Conservation (phyloP, 2,888 invertebrate genomes). For the Lepeophtheirus nordmannii region DNA sequence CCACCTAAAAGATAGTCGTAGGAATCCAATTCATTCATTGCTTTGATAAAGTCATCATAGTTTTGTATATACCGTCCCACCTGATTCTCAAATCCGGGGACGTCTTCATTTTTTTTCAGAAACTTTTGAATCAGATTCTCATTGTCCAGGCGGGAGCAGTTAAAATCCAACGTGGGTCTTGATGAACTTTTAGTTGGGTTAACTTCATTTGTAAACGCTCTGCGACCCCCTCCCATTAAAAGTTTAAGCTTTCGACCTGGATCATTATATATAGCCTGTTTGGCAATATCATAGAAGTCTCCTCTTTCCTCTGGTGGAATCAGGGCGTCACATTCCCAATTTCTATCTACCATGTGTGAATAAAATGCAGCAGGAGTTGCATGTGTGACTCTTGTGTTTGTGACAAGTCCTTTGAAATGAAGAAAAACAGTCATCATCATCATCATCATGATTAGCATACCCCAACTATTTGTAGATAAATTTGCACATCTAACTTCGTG, state of each 20-base stretch:
- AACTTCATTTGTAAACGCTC: background rate
- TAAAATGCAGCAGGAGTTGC: slow-evolving; percentile 30
- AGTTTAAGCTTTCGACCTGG: slow-evolving; percentile 17
- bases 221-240: slow-evolving; percentile 17
- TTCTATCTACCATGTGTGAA: slow-evolving; percentile 35
- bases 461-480: no score
- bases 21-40: background rate
- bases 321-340: slow-evolving; percentile 61
- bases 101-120: background rate
- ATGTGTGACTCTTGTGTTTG: slow-evolving; percentile 30
- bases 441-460: no score
- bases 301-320: slow-evolving; percentile 34
- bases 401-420: slow-evolving; percentile 6
- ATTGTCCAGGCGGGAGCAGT: background rate
- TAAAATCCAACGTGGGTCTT: background rate
- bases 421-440: no score
- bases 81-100: background rate
- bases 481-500: no score
- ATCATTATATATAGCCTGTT: slow-evolving; percentile 7
- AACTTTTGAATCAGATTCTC: background rate
- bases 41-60: background rate
- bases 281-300: slow-evolving; percentile 8
- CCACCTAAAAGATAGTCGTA: background rate
- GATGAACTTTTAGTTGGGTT: background rate
- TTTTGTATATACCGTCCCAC: background rate